Conservation (phyloP, 92 coral and sea anemone genomes). For the Meandrina meandrites region DNA sequence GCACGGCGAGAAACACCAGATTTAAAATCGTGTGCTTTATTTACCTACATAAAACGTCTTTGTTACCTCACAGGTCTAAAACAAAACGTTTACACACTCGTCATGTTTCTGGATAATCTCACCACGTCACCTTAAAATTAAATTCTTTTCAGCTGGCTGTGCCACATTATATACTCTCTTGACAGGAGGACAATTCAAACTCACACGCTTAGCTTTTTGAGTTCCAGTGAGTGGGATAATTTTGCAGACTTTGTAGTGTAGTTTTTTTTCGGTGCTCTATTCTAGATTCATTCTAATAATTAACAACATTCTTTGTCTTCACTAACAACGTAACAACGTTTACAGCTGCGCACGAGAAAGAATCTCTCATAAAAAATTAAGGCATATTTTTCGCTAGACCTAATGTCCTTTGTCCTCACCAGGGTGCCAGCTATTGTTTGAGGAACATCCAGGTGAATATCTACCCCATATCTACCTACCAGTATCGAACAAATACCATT, state of each 20-base stretch:
- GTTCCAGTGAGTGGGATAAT: not conserved
- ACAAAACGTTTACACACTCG: constrained; percentile 18
- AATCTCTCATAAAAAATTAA: not conserved
- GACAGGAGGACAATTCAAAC: not conserved
- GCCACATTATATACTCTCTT: constrained; percentile 14
- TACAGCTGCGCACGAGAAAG: not conserved
- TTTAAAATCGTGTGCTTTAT: constrained; percentile 30
- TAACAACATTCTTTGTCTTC: not conserved
- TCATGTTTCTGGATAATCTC: constrained; percentile 4
- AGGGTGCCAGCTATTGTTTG: constrained; percentile 10
- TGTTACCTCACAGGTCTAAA: constrained; percentile 14
- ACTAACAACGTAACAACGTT: not conserved
- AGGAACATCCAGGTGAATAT: too few species aligned
- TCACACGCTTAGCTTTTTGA: not conserved
- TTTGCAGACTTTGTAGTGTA: too few species aligned
- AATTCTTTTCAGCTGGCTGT: constrained; percentile 10
- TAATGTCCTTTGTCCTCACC: constrained; percentile 26
- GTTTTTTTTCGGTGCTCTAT: not conserved
- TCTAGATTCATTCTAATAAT: not conserved
- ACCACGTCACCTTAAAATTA: constrained; percentile 4
- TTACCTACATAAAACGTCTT: not conserved
- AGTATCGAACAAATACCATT: not conserved
- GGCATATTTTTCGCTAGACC: constrained; percentile 1
- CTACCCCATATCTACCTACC: too few species aligned
- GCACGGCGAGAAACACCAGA: not conserved